Percentiles rank a stretch among this genome's conserved stretches.
Evolutionary conservation across 1,140 invertebrate species (phyloP).

Genomic region (Drosophila albomicans): DNA sequence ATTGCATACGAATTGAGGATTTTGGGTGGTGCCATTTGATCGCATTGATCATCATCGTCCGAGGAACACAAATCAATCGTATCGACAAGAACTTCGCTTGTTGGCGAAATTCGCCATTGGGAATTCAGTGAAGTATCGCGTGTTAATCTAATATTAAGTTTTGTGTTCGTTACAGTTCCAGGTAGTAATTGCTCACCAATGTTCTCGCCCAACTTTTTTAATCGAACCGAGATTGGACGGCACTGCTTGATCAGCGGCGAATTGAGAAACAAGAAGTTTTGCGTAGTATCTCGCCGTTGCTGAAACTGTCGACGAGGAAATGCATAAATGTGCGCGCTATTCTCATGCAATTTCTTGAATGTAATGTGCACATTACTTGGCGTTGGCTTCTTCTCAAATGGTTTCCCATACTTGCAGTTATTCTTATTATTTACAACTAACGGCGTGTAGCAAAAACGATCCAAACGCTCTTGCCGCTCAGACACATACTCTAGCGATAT

Average conservation of each 20-base stretch:
- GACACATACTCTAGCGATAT: slow-evolving; percentile 86
- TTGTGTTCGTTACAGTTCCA: slow-evolving; percentile 56
- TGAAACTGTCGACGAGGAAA: slow-evolving; percentile 84
- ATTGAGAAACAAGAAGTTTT: slow-evolving; percentile 79
- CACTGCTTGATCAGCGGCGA: slow-evolving; percentile 81
- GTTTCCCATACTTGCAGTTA: slow-evolving; percentile 84
- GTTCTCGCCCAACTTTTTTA: slow-evolving; percentile 83
- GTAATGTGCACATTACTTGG: slow-evolving; percentile 85
- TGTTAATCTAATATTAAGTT: slow-evolving; percentile 81
- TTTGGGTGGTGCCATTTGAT: slow-evolving; percentile 22
- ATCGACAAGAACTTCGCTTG: slow-evolving; percentile 82
- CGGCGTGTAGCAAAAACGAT: slow-evolving; percentile 86
- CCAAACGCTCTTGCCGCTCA: slow-evolving; percentile 86
- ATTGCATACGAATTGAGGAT: slow-evolving; percentile 39
- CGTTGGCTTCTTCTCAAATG: slow-evolving; percentile 84
- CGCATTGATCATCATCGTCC: slow-evolving; percentile 85
- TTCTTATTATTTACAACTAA: slow-evolving; percentile 71
- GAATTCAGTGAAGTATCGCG: slow-evolving; percentile 75
- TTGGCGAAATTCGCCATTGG: slow-evolving; percentile 80
- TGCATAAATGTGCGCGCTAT: slow-evolving; percentile 86
- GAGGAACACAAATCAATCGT: slow-evolving; percentile 86
- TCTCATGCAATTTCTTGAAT: slow-evolving; percentile 80
- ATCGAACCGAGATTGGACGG: slow-evolving; percentile 85
- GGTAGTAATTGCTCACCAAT: slow-evolving; percentile 77
- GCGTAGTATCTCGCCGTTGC: slow-evolving; percentile 64